These are phyloP conservation scores for Amphimallon solstitiale DNA, from an alignment of 2,888 invertebrate genomes.

Conservation along the genomic window DNA sequence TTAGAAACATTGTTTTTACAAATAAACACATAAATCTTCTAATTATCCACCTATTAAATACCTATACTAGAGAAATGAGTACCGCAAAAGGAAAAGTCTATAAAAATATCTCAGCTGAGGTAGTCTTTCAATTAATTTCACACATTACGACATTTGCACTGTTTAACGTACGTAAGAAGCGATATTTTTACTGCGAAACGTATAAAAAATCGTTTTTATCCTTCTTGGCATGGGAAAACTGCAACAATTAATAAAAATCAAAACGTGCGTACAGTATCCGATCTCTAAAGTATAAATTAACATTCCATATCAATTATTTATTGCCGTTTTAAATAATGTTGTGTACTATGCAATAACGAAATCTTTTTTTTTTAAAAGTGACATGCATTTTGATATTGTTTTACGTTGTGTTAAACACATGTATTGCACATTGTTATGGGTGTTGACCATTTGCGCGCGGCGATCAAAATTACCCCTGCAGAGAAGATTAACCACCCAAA, in stretches of 20 bases:
- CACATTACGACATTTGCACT: constrained; percentile 5
- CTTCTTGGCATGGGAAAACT: not conserved
- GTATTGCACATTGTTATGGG: no score
- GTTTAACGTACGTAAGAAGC: not conserved
- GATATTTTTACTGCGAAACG: not conserved
- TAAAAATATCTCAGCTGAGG: constrained; percentile 10
- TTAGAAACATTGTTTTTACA: not conserved
- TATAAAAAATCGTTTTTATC: not conserved
- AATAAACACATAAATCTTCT: constrained; percentile 7
- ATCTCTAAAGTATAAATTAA: constrained; percentile 4
- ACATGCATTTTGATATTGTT: no score
- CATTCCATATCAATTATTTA: not conserved
- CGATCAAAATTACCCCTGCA: no score
- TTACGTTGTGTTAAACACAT: no score
- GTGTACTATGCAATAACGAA: no score
- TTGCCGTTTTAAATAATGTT: no score
- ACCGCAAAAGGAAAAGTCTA: constrained; percentile 8
- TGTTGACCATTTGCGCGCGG: no score
- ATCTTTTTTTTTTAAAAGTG: no score
- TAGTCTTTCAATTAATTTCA: constrained; percentile 11
- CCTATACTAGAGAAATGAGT: not conserved
- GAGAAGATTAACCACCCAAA: no score
- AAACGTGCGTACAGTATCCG: not conserved
- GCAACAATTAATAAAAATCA: constrained; percentile 7
- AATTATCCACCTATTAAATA: constrained; percentile 8